Evolutionary conservation across 1,140 invertebrate genomes (phyloP).

Genomic region (Steinernema feltiae): DNA sequence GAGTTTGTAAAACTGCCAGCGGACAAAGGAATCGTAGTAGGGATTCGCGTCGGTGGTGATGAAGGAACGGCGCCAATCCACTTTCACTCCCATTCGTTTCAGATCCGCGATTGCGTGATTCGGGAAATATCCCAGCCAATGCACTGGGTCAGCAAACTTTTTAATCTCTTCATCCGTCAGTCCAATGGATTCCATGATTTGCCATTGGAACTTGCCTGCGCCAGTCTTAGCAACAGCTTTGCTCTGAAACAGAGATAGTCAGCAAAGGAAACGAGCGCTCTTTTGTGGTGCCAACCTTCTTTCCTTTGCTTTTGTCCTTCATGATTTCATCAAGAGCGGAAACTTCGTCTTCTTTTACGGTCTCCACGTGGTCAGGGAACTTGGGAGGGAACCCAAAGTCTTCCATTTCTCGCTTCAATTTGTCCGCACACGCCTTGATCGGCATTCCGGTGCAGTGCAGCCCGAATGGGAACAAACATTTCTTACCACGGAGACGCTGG

Average conservation of each 20-base stretch:
- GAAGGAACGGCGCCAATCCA: conserved; percentile 92
- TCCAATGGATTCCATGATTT: conserved; percentile 92
- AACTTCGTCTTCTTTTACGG: conserved; percentile 58
- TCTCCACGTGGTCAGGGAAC: conserved; percentile 69
- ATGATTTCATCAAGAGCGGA: conserved; percentile 65
- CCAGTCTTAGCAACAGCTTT: conserved; percentile 91
- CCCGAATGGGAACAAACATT: conserved; percentile 90
- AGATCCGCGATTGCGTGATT: conserved; percentile 79
- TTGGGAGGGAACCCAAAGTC: conserved; percentile 83
- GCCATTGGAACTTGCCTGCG: conserved; percentile 88
- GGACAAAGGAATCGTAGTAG: conserved; percentile 93
- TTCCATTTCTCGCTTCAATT: conserved; percentile 86
- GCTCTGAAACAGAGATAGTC: conserved; percentile 64
- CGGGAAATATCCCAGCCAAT: conserved; percentile 96
- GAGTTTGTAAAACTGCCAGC: conserved; percentile 90
- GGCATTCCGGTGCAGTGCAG: conserved; percentile 90
- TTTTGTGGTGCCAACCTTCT: conserved; percentile 68
- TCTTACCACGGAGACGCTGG: conserved; percentile 80
- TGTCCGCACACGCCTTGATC: conserved; percentile 85
- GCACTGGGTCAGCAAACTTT: conserved; percentile 78
- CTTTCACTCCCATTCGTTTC: conserved; percentile 78
- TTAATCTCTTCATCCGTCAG: conserved; percentile 82
- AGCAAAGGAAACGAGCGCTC: conserved; percentile 16
- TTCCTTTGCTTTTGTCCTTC: conserved; percentile 93
- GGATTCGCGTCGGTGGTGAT: conserved; percentile 97